Evolutionary conservation across 2,797 vertebrate genomes (phyloP), one percentile per base, ranked within the genome.

Genomic region (Callimico goeldii): DNA sequence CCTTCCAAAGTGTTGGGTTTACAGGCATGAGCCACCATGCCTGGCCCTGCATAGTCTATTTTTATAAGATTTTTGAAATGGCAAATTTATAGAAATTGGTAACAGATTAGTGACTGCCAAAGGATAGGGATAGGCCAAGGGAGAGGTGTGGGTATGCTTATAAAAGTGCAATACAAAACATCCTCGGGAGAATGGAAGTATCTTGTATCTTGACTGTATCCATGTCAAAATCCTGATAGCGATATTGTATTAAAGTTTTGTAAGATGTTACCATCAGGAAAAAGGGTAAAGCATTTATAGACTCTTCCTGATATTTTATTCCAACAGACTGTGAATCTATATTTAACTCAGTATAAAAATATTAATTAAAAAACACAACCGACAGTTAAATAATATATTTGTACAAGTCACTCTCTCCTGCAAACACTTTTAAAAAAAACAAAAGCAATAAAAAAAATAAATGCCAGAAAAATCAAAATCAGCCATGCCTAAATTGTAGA

Each of bases 391-490:
- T 97, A 97, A 98, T 98, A 98, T 90, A 98, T 98, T 98, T 91
- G 55, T 43, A 95, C 64, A 90, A 96, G 97, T 96, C 58, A 90
- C 93, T 95, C 96, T 98, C 91, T 36, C 95, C 97, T 97, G 97
- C 97, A 98, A 98, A 98, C 98, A 95, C 96, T 98, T 97, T 70
- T 98, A 98, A 98, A 97, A 93, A 76, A 77, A 96, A 97, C 72
- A 98, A 98, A 98, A 98, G 97, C 97, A 97, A 98, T 98, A 55
- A 50, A 98, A 98, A 98, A 98, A 98, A 55, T 98, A 98, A 98
- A 97, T 98, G 96, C 97, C 98, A 97, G 96, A 98, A 97, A 98
- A 98, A 98, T 98, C 97, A 91, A 99, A 98, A 90, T 98, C 97
- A 98, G 98, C 97, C 96, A 98, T 98, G 97, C 97, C 96, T 97